These are phyloP conservation scores for Apodemia duryi DNA, from an alignment of 2,888 invertebrate species.

Conservation along the genomic window DNA sequence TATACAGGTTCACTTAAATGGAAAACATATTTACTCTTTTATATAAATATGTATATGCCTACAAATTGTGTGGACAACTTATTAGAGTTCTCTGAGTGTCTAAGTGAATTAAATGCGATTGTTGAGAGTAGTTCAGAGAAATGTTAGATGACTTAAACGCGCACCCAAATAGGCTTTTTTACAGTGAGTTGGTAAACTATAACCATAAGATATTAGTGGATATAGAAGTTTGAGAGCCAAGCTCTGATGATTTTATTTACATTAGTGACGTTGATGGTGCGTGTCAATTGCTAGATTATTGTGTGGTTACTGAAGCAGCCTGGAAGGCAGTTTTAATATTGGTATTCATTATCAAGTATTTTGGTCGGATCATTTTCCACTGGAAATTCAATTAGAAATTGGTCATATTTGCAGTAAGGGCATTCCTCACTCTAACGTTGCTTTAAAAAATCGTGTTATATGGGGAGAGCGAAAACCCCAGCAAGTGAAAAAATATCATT, in stretches of 20 bases:
- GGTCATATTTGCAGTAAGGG: background rate
- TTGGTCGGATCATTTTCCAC: too few relatives aligned
- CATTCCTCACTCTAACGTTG: too few relatives aligned
- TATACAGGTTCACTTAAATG: background rate
- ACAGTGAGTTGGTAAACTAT: constrained; percentile 13
- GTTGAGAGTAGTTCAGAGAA: background rate
- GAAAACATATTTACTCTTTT: background rate
- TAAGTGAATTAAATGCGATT: background rate
- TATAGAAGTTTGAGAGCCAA: background rate
- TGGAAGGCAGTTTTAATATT: too few relatives aligned
- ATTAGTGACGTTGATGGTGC: background rate
- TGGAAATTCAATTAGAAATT: too few relatives aligned
- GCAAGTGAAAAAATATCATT: background rate
- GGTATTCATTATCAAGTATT: too few relatives aligned
- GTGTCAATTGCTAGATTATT: too few relatives aligned
- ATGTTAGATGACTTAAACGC: constrained; percentile 16
- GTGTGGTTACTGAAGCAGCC: too few relatives aligned
- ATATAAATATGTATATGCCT: background rate
- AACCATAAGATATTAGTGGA: constrained; percentile 6
- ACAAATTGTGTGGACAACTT: background rate
- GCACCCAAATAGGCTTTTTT: constrained; percentile 15
- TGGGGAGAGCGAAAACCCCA: too few relatives aligned
- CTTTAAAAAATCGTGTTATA: too few relatives aligned
- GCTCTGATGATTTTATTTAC: background rate
- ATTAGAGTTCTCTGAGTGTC: background rate